These are phyloP conservation scores for Hyposoter didymator DNA, from an alignment of 2,888 invertebrate genomes.

Conservation along the genomic window DNA sequence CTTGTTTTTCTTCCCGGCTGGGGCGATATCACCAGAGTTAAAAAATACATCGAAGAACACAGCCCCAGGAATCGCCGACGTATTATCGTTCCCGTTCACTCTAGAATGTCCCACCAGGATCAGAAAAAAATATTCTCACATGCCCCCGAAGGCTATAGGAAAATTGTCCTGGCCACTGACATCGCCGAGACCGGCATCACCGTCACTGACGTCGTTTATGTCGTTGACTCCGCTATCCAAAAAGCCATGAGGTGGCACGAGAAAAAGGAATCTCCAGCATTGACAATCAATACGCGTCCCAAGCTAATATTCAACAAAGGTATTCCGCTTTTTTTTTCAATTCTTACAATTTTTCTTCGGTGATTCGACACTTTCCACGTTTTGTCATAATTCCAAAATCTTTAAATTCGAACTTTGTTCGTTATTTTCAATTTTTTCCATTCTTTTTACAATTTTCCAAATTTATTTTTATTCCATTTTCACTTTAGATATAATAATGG, in stretches of 20 bases:
- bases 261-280: slow-evolving; percentile 84
- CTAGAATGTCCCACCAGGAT: slow-evolving; percentile 83
- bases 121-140: slow-evolving; percentile 77
- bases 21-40: slow-evolving; percentile 88
- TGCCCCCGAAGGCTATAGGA: slow-evolving; percentile 86
- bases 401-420: no score
- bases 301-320: slow-evolving; percentile 87
- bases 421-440: background rate
- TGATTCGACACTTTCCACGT: background rate
- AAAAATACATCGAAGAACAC: slow-evolving; percentile 84
- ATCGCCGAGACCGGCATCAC: slow-evolving; percentile 91
- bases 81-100: slow-evolving; percentile 86
- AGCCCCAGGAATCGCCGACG: slow-evolving; percentile 77
- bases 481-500: background rate
- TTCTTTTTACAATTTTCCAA: background rate
- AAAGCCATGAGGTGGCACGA: slow-evolving; percentile 86
- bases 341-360: slow-evolving; percentile 3
- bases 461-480: no score
- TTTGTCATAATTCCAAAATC: background rate
- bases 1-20: slow-evolving; percentile 92
- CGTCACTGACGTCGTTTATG: slow-evolving; percentile 89
- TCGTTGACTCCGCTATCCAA: slow-evolving; percentile 88
- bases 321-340: slow-evolving; percentile 53
- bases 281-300: slow-evolving; percentile 87
- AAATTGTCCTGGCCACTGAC: slow-evolving; percentile 90